Evolutionary conservation across 2,797 vertebrate species (phyloP), one percentile per base, ranked within the genome.

Genomic region (Todus mexicanus): DNA sequence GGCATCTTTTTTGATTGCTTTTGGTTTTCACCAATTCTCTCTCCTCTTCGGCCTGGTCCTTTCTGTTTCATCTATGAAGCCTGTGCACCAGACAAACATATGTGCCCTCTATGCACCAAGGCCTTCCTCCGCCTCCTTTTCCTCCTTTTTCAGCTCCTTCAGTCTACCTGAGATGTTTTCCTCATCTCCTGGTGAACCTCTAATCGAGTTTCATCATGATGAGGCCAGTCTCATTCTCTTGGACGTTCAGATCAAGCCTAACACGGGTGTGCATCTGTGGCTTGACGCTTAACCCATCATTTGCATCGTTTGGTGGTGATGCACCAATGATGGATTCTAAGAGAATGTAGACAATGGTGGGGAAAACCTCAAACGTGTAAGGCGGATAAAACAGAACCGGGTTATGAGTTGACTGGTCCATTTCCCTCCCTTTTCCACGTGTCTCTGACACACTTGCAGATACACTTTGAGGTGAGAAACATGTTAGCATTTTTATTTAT

Each of bases 261-360:
- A 63, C 12, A 6, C 12, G 27, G 19, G 6, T 54, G 7, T 18
- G 7, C 22, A 23, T 38, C 45, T 47, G n/a, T 72, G 59, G 9
- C 54, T 72, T 70, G 35, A 59, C 0, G 1, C 33, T 72, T 79
- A 79, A 66, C 5, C 19, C 48, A 15, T 21, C 14, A 37, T 66
- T 45, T 73, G 37, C 33, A 43, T 60, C 7, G 27, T 50, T 43
- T 84, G 15, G 22, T 57, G 70, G 7, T 61, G 35, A 33, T 33
- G 19, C 16, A 26, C 23, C 0, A 1, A 6, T 22, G 26, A 50
- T 63, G 25, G 16, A 35, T 60, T 51, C 1, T 27, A 57, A 25
- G 1, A 22, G 26, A 65, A 65, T 56, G 13, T 7, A 72, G 26
- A 17, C 23, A 71, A 16, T 1, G 10, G 35, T 22, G 14, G 78